A percentile compares a stretch with the other conserved stretches of the same genome.
Conservation (phyloP, 2,113 vertebrate species). For the Panthera tigris region DNA sequence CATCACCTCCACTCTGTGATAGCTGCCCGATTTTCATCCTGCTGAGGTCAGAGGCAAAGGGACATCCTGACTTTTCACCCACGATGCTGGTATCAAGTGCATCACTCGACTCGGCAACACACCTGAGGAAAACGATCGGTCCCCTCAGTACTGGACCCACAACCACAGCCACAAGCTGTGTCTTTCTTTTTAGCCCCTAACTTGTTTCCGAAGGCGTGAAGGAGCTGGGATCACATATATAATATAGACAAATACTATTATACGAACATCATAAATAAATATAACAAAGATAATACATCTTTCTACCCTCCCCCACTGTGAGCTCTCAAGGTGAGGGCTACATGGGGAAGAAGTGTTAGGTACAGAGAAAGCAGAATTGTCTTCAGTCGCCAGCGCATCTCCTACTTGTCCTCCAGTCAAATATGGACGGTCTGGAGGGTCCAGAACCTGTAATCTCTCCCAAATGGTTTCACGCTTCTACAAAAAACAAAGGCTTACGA, state of each 20-base stretch:
- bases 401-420: not conserved
- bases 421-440: not conserved
- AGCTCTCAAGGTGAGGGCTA: not conserved
- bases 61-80: not conserved
- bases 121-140: not conserved
- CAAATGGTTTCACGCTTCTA: not conserved
- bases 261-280: not conserved
- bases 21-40: not conserved
- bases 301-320: not conserved
- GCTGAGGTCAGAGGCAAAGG: not conserved
- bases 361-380: not conserved
- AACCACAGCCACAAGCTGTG: not conserved
- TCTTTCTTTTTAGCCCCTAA: not conserved
- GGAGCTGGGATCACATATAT: not conserved
- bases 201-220: not conserved
- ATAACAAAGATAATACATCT: not conserved
- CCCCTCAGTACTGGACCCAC: not conserved
- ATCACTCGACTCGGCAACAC: not conserved
- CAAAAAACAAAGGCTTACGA: not conserved
- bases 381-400: not conserved
- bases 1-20: not conserved
- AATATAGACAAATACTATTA: not conserved
- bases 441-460: not conserved
- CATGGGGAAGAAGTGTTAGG: not conserved
- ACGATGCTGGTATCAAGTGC: not conserved